Evolutionary conservation across 2,113 vertebrate species (phyloP), one percentile per base, ranked within the genome.

Genomic region (Brachyhypopomus occidentalis): DNA sequence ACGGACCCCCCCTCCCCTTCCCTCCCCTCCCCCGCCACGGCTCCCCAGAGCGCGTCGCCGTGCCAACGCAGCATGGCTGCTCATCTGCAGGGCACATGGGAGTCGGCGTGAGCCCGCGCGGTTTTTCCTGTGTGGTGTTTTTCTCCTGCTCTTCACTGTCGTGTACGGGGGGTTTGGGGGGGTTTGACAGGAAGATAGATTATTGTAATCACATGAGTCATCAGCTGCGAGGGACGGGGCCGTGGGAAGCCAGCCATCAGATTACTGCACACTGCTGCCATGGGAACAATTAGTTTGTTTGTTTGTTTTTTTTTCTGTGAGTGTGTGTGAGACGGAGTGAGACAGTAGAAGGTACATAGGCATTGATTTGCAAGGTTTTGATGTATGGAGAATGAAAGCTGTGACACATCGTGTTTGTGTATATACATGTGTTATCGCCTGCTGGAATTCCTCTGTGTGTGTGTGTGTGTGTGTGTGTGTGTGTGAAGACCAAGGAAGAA

Each of bases 151-250:
- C 79, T 59, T 52, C 79, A 56, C 48, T 30, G 14, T 45, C 45
- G 55, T 56, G 5, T 58, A 56, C 69, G 62, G 23, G 71, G 22
- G 20, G 59, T 81, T 81, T 67, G 79, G 72, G 64, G 74, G 52
- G 77, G 56, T 85, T 90, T 93, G 92, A 92, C 92, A 92, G 92
- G 89, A 93, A 93, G 92, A 93, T 92, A 91, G 92, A 93, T 92
- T 90, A 91, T 92, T 91, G 90, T 89, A 93, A 93, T 92, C 92
- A 93, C 91, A 91, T 89, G 90, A 92, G 86, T 91, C 91, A 90
- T 92, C 91, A 91, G 89, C 88, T 88, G 91, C 90, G 91, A 67
- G 70, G 64, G 73, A 72, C 19, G 55, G 88, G 89, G 88, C 87
- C 91, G 90, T 89, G 92, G 90, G 91, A 92, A 92, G 89, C 91